A percentile compares a stretch with the other conserved stretches of the same genome.
These are phyloP conservation scores for Harpalus rubripes DNA, from an alignment of 2,888 invertebrate genomes.

Conservation along the genomic window DNA sequence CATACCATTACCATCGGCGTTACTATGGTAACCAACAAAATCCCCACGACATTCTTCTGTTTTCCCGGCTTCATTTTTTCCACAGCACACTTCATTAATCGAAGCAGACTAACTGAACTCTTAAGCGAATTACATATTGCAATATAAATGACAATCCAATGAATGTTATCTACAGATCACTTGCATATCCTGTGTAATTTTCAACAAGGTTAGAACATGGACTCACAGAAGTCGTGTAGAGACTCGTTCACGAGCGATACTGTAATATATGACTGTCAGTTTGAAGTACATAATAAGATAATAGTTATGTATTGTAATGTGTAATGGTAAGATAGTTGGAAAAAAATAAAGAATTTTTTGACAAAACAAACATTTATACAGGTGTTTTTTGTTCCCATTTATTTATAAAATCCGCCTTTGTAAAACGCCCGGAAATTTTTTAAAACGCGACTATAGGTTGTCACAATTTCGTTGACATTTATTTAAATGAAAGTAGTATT, in stretches of 20 bases:
- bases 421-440: too few relatives aligned
- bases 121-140: constrained; percentile 34
- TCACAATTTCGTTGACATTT: too few relatives aligned
- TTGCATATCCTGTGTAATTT: constrained; percentile 33
- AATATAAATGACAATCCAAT: constrained; percentile 8
- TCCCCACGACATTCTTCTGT: not conserved
- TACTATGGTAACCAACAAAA: not conserved
- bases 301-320: not conserved
- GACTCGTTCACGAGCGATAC: not conserved
- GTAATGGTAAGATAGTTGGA: not conserved
- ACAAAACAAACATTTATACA: too few relatives aligned
- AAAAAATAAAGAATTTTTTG: too few relatives aligned
- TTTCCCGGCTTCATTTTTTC: not conserved
- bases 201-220: constrained; percentile 8
- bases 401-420: too few relatives aligned
- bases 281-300: not conserved
- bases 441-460: too few relatives aligned
- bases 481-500: too few relatives aligned
- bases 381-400: too few relatives aligned
- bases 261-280: not conserved
- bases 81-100: not conserved
- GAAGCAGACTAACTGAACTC: not conserved
- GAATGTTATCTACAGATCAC: constrained; percentile 44
- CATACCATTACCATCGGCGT: not conserved
- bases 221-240: not conserved